These are phyloP conservation scores for Calcarius lapponicus DNA, from an alignment of 2,797 vertebrate genomes.

Conservation along the genomic window DNA sequence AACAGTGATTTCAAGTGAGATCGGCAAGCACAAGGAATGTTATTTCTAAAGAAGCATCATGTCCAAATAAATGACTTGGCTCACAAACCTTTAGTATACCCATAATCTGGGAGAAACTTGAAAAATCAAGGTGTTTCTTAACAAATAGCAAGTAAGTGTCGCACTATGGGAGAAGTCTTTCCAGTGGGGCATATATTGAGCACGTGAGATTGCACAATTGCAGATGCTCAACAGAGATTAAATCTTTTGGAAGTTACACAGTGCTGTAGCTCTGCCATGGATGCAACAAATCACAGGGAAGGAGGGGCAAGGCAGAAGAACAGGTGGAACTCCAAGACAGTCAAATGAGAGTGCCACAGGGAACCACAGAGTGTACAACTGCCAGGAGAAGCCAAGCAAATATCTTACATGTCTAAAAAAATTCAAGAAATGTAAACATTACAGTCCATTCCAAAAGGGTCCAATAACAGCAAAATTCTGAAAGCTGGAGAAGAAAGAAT, in stretches of 20 bases:
- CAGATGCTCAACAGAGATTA: not conserved
- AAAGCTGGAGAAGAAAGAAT: not conserved
- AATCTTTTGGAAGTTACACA: not conserved
- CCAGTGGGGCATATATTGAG: not conserved
- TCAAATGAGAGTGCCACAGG: not conserved
- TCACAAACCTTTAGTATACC: not conserved
- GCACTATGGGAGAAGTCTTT: not conserved
- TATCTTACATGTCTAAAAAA: not conserved
- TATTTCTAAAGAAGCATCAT: not conserved
- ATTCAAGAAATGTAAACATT: not conserved
- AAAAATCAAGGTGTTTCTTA: not conserved
- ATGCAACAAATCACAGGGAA: not conserved
- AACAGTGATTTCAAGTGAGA: not conserved
- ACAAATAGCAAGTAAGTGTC: not conserved
- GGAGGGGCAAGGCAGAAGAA: not conserved
- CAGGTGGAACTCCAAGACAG: not conserved
- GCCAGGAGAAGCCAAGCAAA: not conserved
- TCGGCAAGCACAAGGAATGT: not conserved
- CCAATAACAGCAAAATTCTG: not conserved
- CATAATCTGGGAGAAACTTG: not conserved
- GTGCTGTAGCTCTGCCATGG: not conserved
- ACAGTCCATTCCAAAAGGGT: not conserved
- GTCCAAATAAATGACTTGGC: not conserved
- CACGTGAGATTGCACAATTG: not conserved
- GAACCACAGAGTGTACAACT: rapidly evolving